phyloP scores from a whole-genome alignment of 2,113 vertebrate genomes.

The Cololabis saira region DNA sequence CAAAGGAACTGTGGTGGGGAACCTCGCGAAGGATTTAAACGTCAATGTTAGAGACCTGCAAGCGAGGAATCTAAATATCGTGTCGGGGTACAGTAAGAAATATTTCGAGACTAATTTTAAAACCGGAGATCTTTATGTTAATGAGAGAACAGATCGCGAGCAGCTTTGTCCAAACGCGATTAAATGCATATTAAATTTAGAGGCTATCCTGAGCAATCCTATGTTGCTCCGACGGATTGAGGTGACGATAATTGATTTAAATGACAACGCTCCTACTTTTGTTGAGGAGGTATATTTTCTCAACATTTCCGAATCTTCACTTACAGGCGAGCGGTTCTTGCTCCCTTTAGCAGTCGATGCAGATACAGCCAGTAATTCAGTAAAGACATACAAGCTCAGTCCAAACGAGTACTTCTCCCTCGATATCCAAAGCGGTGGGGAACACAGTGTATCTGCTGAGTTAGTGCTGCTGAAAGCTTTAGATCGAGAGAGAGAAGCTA shows the following conservation, averaged over 20 bases:
- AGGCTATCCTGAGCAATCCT: slow-evolving; percentile 82
- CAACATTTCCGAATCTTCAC: slow-evolving; percentile 71
- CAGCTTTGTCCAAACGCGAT: slow-evolving; percentile 72
- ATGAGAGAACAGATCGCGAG: slow-evolving; percentile 84
- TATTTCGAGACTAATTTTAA: slow-evolving; percentile 55
- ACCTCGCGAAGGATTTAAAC: slow-evolving; percentile 78
- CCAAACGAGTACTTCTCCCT: slow-evolving; percentile 74
- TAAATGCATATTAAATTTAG: slow-evolving; percentile 78
- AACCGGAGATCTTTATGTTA: slow-evolving; percentile 75
- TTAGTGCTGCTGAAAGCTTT: slow-evolving; percentile 69
- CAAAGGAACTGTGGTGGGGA: slow-evolving; percentile 76
- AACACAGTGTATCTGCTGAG: slow-evolving; percentile 69
- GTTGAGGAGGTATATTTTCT: slow-evolving; percentile 42
- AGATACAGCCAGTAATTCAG: slow-evolving; percentile 70
- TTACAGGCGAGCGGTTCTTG: slow-evolving; percentile 59
- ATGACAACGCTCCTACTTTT: slow-evolving; percentile 83
- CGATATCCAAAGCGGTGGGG: slow-evolving; percentile 65
- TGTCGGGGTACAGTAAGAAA: slow-evolving; percentile 71
- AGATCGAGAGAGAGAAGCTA: slow-evolving; percentile 68
- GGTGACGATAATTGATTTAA: slow-evolving; percentile 81
- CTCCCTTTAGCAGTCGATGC: slow-evolving; percentile 65
- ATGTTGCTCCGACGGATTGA: slow-evolving; percentile 79
- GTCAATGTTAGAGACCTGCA: slow-evolving; percentile 69
- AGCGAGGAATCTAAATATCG: slow-evolving; percentile 74
- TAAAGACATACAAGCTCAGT: slow-evolving; percentile 74